phyloP scores from a whole-genome alignment of 2,797 vertebrate genomes.

The Aplochiton taeniatus region DNA sequence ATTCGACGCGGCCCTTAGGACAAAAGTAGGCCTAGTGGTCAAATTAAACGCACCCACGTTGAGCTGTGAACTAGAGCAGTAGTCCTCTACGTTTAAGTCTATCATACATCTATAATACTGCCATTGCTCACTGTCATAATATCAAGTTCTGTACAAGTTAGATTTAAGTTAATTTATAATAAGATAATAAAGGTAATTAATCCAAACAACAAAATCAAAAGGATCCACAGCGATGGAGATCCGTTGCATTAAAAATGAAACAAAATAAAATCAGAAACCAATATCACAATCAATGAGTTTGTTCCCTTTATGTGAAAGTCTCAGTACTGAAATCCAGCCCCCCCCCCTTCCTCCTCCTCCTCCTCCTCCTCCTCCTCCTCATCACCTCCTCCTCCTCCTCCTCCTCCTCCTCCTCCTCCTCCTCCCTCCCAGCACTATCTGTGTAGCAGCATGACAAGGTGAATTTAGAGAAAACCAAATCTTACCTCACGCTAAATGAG shows the following conservation, averaged over 20 bases:
- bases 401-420: neutral
- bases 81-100: too few species aligned
- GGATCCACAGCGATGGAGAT: conserved; percentile 34
- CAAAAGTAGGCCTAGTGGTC: too few species aligned
- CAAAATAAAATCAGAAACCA: conserved; percentile 15
- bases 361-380: conserved; percentile 15
- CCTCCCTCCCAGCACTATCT: neutral
- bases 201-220: conserved; percentile 10
- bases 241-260: conserved; percentile 30
- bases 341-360: neutral
- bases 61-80: too few species aligned
- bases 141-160: neutral
- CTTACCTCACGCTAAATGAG: neutral
- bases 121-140: neutral
- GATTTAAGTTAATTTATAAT: conserved; percentile 25
- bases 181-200: conserved; percentile 32
- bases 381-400: neutral
- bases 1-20: too few species aligned
- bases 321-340: neutral
- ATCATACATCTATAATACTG: too few species aligned
- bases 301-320: conserved; percentile 22
- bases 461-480: neutral
- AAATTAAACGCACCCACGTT: too few species aligned
- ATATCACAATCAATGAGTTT: conserved; percentile 33
- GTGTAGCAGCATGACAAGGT: neutral